These are phyloP conservation scores for Agonopterix alstromeriana DNA, from an alignment of 2,888 invertebrate species.

Conservation along the genomic window DNA sequence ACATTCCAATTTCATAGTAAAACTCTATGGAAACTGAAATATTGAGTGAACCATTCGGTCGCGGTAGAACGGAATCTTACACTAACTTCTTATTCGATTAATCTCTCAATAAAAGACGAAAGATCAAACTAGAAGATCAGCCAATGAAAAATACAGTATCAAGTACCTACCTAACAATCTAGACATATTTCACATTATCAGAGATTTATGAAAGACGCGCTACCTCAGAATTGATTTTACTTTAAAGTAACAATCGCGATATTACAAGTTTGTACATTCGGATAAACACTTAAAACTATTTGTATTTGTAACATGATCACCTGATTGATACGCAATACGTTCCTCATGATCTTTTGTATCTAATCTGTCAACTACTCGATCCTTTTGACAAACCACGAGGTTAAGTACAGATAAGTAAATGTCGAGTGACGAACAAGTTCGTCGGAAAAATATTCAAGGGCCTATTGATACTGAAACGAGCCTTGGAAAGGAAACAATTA, in stretches of 20 bases:
- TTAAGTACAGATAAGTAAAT: conserved; percentile 9
- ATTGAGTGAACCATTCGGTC: too few relatives aligned
- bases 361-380: conserved; percentile 16
- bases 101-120: background rate
- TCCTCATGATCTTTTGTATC: conserved; percentile 39
- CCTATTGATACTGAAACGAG: background rate
- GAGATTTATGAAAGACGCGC: conserved; percentile 5
- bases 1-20: too few relatives aligned
- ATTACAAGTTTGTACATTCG: background rate
- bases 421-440: conserved; percentile 7
- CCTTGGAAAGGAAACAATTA: conserved; percentile 2
- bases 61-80: too few relatives aligned
- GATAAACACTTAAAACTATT: conserved; percentile 27
- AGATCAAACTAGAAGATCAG: background rate
- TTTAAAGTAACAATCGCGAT: conserved; percentile 17
- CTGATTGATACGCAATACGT: conserved; percentile 38
- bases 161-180: conserved; percentile 1
- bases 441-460: conserved; percentile 2
- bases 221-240: conserved; percentile 29
- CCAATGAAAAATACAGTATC: conserved; percentile 7
- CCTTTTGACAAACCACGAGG: conserved; percentile 17
- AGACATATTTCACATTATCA: conserved; percentile 8
- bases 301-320: conserved; percentile 34
- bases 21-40: too few relatives aligned
- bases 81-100: too few relatives aligned